These are phyloP conservation scores for Rhagoletis zephyria DNA, from an alignment of 1,140 invertebrate species.

Conservation along the genomic window DNA sequence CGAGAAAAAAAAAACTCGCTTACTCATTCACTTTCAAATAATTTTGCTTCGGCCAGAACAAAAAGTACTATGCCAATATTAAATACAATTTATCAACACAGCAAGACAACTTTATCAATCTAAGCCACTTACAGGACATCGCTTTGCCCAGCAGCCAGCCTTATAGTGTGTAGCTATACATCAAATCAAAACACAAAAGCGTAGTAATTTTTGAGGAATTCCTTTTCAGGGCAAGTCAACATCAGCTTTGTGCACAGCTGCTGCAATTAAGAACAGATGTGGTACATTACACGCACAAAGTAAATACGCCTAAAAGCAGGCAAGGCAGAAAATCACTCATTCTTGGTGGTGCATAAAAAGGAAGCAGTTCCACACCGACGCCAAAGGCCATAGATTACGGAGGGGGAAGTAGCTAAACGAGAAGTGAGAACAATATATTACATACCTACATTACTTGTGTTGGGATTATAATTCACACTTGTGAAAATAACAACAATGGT, in stretches of 20 bases:
- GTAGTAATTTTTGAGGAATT: constrained; percentile 2
- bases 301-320: constrained; percentile 41
- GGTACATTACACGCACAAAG: constrained; percentile 4
- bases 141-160: neutral
- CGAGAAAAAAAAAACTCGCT: too few relatives aligned
- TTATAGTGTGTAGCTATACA: neutral
- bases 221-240: constrained; percentile 15
- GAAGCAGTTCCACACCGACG: neutral
- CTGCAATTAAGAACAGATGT: constrained; percentile 36
- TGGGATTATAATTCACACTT: constrained; percentile 45
- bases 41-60: neutral
- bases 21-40: too few relatives aligned
- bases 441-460: neutral
- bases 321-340: neutral
- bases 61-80: neutral
- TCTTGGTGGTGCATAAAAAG: neutral
- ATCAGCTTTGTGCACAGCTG: neutral
- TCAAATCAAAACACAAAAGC: constrained; percentile 22
- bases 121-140: neutral
- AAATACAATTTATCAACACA: constrained; percentile 21
- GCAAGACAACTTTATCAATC: neutral
- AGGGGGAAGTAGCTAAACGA: neutral
- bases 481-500: neutral
- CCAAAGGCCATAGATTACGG: neutral
- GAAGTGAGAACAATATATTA: neutral